Evolutionary conservation across 1,140 invertebrate species (phyloP).

Genomic region (Apis cerana): DNA sequence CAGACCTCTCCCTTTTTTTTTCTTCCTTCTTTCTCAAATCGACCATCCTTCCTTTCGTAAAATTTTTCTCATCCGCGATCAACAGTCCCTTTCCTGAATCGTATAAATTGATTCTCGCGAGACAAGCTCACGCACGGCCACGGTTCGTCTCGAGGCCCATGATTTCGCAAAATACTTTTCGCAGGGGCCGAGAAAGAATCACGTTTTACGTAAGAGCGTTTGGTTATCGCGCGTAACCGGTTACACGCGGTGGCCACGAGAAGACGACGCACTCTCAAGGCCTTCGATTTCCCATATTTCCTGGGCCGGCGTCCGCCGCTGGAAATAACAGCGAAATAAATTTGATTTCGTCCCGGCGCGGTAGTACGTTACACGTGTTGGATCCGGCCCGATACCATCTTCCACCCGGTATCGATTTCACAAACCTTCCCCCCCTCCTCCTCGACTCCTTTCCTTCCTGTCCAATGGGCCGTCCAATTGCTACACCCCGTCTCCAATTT

Average conservation of each 20-base stretch:
- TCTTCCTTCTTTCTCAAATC: too few species aligned
- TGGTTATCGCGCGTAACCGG: constrained; percentile 12
- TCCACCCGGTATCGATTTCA: constrained; percentile 78
- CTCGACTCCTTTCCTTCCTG: constrained; percentile 55
- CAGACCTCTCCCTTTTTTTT: too few species aligned
- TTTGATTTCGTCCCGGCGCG: constrained; percentile 73
- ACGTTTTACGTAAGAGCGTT: constrained; percentile 6
- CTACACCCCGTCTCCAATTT: constrained; percentile 3
- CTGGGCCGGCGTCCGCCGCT: constrained; percentile 35
- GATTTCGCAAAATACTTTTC: too few species aligned
- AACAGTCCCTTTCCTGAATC: too few species aligned
- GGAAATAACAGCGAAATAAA: constrained; percentile 74
- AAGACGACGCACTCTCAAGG: background rate
- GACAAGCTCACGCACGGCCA: too few species aligned
- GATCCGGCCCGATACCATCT: constrained; percentile 77
- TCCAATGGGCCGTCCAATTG: constrained; percentile 63
- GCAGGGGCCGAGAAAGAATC: too few species aligned
- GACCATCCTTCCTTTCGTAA: too few species aligned
- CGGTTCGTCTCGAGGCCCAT: too few species aligned
- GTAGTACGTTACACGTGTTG: constrained; percentile 81
- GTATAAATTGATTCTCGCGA: too few species aligned
- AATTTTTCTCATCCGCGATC: too few species aligned
- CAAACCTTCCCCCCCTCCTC: constrained; percentile 67
- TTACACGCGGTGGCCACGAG: constrained; percentile 16
- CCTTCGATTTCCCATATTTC: constrained; percentile 63